phyloP scores from a whole-genome alignment of 2,888 invertebrate genomes.

The Nemotelus nigrinus region DNA sequence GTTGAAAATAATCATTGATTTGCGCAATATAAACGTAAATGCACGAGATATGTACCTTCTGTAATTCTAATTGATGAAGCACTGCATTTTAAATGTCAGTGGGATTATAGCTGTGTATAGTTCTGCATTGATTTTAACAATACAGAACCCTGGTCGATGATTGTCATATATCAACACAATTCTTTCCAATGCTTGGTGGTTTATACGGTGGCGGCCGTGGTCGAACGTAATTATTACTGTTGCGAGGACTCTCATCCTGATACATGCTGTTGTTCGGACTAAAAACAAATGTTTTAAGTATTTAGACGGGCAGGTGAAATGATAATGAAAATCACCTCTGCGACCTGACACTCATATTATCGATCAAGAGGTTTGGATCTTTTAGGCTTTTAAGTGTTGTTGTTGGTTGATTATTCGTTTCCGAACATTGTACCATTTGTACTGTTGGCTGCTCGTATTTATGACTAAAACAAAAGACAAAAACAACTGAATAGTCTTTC shows the following conservation, averaged over 20 bases:
- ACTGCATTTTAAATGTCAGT: too few relatives aligned
- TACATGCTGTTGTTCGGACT: conserved; percentile 70
- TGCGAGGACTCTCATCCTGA: conserved; percentile 68
- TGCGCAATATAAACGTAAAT: not conserved
- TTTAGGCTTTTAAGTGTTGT: conserved; percentile 71
- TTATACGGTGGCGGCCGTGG: conserved; percentile 65
- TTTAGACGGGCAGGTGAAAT: too few relatives aligned
- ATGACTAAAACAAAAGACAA: conserved; percentile 42
- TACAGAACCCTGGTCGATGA: conserved; percentile 63
- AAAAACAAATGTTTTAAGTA: conserved; percentile 52
- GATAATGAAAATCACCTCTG: conserved; percentile 58
- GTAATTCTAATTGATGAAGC: not conserved
- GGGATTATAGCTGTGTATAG: too few relatives aligned
- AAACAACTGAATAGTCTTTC: not conserved
- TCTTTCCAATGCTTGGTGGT: conserved; percentile 58
- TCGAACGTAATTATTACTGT: conserved; percentile 61
- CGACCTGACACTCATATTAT: conserved; percentile 62
- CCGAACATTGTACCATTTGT: conserved; percentile 73
- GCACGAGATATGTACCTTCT: not conserved
- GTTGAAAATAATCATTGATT: not conserved
- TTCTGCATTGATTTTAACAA: conserved; percentile 56
- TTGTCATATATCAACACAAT: conserved; percentile 64
- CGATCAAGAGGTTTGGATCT: conserved; percentile 63
- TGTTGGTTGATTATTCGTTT: conserved; percentile 68
- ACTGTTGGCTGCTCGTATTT: conserved; percentile 63